These are phyloP conservation scores for Stichodactyla helianthus DNA, from an alignment of 64 coral and sea anemone genomes.

Conservation along the genomic window DNA sequence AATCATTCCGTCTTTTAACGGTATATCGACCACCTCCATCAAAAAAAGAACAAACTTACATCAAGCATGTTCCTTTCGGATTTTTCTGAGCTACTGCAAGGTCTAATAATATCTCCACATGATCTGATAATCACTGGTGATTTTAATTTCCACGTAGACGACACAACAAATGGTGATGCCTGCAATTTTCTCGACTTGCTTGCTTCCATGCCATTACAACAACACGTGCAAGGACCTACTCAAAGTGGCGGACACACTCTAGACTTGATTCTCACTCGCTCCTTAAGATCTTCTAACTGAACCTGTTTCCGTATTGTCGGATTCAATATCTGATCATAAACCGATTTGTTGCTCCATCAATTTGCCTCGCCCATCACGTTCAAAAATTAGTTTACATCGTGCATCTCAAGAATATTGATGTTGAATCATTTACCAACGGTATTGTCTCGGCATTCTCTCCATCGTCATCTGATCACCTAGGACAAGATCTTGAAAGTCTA, in stretches of 20 bases:
- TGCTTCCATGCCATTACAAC: neutral
- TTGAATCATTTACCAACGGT: neutral
- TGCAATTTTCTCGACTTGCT: conserved; percentile 10
- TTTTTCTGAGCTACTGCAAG: conserved; percentile 11
- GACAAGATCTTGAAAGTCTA: conserved; percentile 14
- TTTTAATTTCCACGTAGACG: conserved; percentile 21
- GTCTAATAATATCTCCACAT: neutral
- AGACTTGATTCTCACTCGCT: neutral
- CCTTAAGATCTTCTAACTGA: neutral
- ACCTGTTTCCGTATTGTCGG: neutral
- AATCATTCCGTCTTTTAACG: too few species aligned
- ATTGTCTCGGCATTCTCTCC: too few species aligned
- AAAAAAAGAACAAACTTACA: too few species aligned
- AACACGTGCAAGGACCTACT: conserved; percentile 2
- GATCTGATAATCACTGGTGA: conserved; percentile 7
- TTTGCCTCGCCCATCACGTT: neutral
- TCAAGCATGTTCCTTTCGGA: too few species aligned
- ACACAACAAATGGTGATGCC: conserved; percentile 7
- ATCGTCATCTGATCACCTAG: too few species aligned
- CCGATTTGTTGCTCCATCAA: neutral
- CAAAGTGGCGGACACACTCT: conserved; percentile 14
- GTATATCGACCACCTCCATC: too few species aligned
- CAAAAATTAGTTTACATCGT: neutral
- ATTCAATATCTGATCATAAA: neutral
- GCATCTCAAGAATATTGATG: neutral